Conservation (phyloP, 2,888 invertebrate genomes). For the Noctua janthina region DNA sequence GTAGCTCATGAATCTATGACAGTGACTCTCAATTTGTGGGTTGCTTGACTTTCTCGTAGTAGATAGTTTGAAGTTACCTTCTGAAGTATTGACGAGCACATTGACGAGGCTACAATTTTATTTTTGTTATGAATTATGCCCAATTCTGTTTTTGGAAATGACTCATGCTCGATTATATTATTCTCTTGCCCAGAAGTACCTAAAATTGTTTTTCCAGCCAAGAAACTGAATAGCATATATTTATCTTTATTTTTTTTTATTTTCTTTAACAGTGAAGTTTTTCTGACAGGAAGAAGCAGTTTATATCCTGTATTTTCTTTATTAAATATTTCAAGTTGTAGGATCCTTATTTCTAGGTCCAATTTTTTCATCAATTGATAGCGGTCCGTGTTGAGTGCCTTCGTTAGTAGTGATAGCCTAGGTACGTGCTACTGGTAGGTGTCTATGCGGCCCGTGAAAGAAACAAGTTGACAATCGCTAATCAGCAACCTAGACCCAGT, state of each 20-base stretch:
- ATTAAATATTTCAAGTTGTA: background rate
- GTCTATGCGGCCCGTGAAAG: slow-evolving; percentile 10
- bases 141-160: background rate
- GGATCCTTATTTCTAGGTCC: background rate
- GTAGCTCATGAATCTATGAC: slow-evolving; percentile 7
- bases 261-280: background rate
- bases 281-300: background rate
- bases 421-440: background rate
- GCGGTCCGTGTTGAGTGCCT: background rate
- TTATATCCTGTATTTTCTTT: background rate
- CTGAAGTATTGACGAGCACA: background rate
- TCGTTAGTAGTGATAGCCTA: background rate
- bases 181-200: background rate
- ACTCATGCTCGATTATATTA: background rate
- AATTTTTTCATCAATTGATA: background rate
- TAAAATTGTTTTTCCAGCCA: background rate
- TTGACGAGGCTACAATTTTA: background rate
- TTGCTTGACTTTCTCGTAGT: slow-evolving; percentile 9
- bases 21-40: slow-evolving; percentile 16
- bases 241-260: too few relatives aligned
- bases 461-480: slow-evolving; percentile 28
- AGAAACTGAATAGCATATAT: too few relatives aligned
- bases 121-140: background rate
- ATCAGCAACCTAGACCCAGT: slow-evolving; percentile 62
- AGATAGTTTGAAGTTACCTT: too few relatives aligned